Percentiles rank a stretch among this genome's conserved stretches.
Evolutionary conservation across 2,888 invertebrate species (phyloP).

Genomic region (Carpatolechia fugitivella): DNA sequence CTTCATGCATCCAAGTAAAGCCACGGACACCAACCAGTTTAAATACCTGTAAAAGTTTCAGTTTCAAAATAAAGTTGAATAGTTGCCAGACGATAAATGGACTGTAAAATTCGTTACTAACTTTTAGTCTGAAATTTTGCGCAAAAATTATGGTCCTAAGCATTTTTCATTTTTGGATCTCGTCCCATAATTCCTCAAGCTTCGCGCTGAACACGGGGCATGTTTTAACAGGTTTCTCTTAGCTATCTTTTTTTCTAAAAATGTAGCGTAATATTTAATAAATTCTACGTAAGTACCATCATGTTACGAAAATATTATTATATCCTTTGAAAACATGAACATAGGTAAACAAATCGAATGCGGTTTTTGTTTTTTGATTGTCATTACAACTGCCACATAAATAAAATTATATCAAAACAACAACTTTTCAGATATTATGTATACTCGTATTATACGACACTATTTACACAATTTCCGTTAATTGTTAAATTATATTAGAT

Average conservation of each 20-base stretch:
- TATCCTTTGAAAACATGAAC: no score
- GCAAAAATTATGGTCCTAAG: slow-evolving; percentile 8
- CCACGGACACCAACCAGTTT: neutral
- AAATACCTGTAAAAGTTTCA: slow-evolving; percentile 12
- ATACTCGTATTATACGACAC: no score
- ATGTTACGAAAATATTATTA: no score
- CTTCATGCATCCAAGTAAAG: neutral
- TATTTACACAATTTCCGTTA: neutral
- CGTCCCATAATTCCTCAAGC: neutral
- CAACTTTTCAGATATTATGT: no score
- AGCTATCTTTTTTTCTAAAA: no score
- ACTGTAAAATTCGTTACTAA: slow-evolving; percentile 13
- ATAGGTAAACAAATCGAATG: no score
- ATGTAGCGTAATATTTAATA: no score
- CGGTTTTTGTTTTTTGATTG: no score
- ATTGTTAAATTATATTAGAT: neutral
- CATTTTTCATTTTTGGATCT: slow-evolving; percentile 10
- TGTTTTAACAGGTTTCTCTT: neutral
- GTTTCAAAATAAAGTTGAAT: slow-evolving; percentile 14
- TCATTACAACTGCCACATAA: no score
- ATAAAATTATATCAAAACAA: no score
- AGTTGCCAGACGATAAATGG: slow-evolving; percentile 14
- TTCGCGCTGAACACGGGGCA: neutral
- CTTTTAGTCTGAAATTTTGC: slow-evolving; percentile 9
- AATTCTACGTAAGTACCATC: no score